These are phyloP conservation scores for Berghia stephanieae DNA, from an alignment of 1,140 invertebrate species.

Conservation along the genomic window DNA sequence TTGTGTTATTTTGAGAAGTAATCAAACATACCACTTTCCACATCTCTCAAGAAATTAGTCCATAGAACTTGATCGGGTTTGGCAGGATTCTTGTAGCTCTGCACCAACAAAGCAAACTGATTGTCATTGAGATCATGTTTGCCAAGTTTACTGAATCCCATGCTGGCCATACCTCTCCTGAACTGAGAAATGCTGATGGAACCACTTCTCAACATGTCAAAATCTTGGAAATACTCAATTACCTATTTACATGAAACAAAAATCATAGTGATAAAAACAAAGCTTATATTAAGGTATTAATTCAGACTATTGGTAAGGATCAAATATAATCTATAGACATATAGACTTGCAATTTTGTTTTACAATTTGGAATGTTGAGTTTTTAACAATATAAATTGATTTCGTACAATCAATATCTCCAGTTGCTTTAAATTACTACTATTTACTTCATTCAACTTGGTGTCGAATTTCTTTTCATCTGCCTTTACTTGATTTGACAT, in stretches of 20 bases:
- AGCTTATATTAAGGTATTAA: too few relatives aligned
- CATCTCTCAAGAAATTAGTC: conserved; percentile 61
- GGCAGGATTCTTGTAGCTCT: conserved; percentile 56
- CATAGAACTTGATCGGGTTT: conserved; percentile 60
- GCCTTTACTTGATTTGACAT: too few relatives aligned
- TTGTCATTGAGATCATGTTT: conserved; percentile 60
- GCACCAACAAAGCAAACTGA: conserved; percentile 56
- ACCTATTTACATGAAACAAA: conserved; percentile 45
- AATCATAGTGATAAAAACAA: not conserved
- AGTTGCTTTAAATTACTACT: too few relatives aligned
- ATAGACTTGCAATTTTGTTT: too few relatives aligned
- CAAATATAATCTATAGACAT: too few relatives aligned
- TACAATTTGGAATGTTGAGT: too few relatives aligned
- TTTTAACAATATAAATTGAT: too few relatives aligned
- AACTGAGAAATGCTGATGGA: conserved; percentile 63
- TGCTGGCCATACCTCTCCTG: conserved; percentile 53
- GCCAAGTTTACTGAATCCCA: conserved; percentile 64
- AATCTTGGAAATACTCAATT: conserved; percentile 63
- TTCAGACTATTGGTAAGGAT: too few relatives aligned
- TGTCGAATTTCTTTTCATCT: too few relatives aligned
- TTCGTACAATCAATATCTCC: too few relatives aligned
- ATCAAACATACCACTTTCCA: conserved; percentile 60
- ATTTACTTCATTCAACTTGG: too few relatives aligned
- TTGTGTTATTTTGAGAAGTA: not conserved
- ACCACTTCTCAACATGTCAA: conserved; percentile 61